These are phyloP conservation scores for Hyposoter dolosus DNA, from an alignment of 2,888 invertebrate genomes.

Conservation along the genomic window DNA sequence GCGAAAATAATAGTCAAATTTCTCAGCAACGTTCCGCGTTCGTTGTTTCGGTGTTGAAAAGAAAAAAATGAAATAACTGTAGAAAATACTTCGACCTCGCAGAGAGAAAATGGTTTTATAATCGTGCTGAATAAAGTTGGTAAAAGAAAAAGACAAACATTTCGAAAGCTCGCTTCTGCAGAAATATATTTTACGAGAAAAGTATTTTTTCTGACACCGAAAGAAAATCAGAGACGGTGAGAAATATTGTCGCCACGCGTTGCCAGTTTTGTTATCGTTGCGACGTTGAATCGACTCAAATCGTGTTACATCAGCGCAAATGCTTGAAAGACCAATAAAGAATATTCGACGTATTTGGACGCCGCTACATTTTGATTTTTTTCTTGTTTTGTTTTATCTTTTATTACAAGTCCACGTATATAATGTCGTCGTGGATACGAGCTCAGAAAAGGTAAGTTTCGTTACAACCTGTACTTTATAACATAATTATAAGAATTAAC, in stretches of 20 bases:
- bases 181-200: conserved; percentile 5
- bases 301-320: conserved; percentile 3
- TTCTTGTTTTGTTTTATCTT: neutral
- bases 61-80: neutral
- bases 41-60: neutral
- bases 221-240: neutral
- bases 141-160: neutral
- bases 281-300: neutral
- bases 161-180: neutral
- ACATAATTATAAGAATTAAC: conserved; percentile 24
- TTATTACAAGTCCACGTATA: conserved; percentile 31
- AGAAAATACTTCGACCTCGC: neutral
- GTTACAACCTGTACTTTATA: conserved; percentile 19
- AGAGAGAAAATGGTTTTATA: neutral
- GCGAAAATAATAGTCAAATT: conserved; percentile 23
- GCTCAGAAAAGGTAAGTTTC: conserved; percentile 26
- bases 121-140: conserved; percentile 7
- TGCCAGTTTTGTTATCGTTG: conserved; percentile 6
- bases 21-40: neutral
- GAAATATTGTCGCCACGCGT: neutral
- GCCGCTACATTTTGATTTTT: conserved; percentile 25
- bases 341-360: conserved; percentile 39
- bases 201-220: neutral
- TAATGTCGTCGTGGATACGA: conserved; percentile 17
- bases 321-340: conserved; percentile 30